phyloP scores from a whole-genome alignment of 2,113 vertebrate genomes.

The Vulpes ferrilata region DNA sequence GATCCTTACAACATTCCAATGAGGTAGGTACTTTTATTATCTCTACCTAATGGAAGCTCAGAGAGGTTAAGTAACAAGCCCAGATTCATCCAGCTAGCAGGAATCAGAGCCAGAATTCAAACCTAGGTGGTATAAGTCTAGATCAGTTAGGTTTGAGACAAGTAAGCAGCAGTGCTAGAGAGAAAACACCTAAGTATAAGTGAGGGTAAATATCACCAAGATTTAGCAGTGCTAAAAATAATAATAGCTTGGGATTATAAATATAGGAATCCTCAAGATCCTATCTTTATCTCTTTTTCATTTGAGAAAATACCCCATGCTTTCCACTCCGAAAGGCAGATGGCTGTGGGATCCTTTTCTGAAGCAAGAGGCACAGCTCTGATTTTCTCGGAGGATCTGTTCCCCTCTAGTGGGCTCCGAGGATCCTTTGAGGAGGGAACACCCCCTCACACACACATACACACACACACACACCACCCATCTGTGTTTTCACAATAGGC shows the following conservation, averaged over 20 bases:
- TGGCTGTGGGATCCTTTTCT: not conserved
- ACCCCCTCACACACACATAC: not conserved
- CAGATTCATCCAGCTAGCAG: not conserved
- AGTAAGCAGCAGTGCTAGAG: not conserved
- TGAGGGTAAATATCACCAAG: not conserved
- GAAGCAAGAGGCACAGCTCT: not conserved
- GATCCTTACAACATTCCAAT: not conserved
- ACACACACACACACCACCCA: no score
- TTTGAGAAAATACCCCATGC: constrained; percentile 1
- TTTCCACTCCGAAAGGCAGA: constrained; percentile 8
- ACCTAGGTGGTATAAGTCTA: not conserved
- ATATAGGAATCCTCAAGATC: constrained; percentile 4
- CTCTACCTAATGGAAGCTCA: not conserved
- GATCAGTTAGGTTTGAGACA: not conserved
- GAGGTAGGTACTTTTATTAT: constrained; percentile 7
- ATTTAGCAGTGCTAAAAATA: constrained; percentile 44
- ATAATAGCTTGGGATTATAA: constrained; percentile 32
- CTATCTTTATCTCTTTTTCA: constrained; percentile 46
- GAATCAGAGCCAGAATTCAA: constrained; percentile 8
- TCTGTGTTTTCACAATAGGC: not conserved
- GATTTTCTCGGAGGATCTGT: not conserved
- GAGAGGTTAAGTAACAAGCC: not conserved
- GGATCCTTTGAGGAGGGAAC: not conserved
- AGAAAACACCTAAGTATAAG: constrained; percentile 33
- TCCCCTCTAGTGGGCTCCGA: not conserved